Evolutionary conservation across 1,140 invertebrate species (phyloP), one percentile per base, ranked within the genome.

Genomic region (Cotesia chilonis): DNA sequence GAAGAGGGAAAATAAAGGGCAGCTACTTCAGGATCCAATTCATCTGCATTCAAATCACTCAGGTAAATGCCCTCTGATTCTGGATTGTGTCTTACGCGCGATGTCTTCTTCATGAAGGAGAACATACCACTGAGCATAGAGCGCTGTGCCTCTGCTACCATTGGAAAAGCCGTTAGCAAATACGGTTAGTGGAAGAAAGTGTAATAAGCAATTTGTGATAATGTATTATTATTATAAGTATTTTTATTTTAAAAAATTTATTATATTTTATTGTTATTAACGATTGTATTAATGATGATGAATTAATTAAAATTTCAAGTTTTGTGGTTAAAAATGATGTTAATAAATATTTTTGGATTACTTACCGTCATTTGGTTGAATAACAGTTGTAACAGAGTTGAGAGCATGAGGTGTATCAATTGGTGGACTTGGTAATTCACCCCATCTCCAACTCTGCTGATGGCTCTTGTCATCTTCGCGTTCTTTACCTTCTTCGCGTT

Each of bases 401-500:
- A 84, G 67, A 5, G 80, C n/a, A 36, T 81, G 79, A 4, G 73
- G 75, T 0, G 78, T 72, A 4, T 86, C 85, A 0, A 79, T 81
- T 38, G 84, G 83, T 47, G 83, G 82, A 76, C 81, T 92, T 0
- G 98, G 98, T 60, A 99, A 88, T 83, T 99, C 95, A 36, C 98
- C 98, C 98, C 98, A 99, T 76, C 94, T 92, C 98, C 98, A 99
- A 70, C 91, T 94, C 83, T 94, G 91, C 80, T 82, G 89, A 84
- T 81, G 84, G 73, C 83, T 82, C 77, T 85, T 85, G 80, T 87
- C 82, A 36, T 85, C 83, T 78, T 90, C 87, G n/a, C 83, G 81
- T 71, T 74, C 88, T 69, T 88, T 86, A 75, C 88, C 86, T 76
- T 91, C 89, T 71, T 47, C 41, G 5, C 41, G 41, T 47, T 47